Conservation (phyloP, 2,797 vertebrate species). For the Gymnoscopelus braueri region DNA sequence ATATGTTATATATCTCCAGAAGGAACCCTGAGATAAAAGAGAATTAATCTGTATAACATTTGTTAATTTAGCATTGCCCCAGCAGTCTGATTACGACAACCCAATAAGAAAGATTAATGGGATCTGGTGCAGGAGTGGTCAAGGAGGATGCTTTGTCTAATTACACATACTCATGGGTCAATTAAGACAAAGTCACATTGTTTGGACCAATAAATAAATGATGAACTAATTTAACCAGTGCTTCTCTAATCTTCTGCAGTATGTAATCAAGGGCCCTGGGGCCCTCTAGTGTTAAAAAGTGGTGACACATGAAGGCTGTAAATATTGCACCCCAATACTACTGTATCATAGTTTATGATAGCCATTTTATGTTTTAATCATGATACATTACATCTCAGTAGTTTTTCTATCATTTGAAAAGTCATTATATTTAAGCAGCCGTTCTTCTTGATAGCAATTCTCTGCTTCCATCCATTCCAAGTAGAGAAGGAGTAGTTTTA, state of each 20-base stretch:
- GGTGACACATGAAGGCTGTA: neutral
- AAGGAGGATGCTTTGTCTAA: neutral
- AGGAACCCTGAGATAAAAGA: conserved; percentile 15
- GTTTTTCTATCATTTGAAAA: no score
- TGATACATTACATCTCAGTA: no score
- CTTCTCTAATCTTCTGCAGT: no score
- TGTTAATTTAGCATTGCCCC: neutral
- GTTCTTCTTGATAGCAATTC: conserved; percentile 36
- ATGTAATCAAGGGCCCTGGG: conserved; percentile 23
- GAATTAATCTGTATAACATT: neutral
- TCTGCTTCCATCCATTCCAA: conserved; percentile 35
- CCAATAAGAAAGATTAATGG: conserved; percentile 7
- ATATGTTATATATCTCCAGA: conserved; percentile 13
- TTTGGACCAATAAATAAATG: no score
- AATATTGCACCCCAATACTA: no score
- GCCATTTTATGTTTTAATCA: no score
- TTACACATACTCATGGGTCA: neutral
- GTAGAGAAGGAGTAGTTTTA: conserved; percentile 26
- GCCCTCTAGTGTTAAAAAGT: conserved; percentile 54
- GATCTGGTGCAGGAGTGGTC: neutral
- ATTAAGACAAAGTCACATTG: no score
- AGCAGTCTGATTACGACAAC: conserved; percentile 11
- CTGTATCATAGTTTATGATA: no score
- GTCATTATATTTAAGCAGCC: no score
- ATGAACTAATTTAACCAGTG: no score